Evolutionary conservation across 1,140 invertebrate genomes (phyloP).

Genomic region (Acyrthosiphon pisum): DNA sequence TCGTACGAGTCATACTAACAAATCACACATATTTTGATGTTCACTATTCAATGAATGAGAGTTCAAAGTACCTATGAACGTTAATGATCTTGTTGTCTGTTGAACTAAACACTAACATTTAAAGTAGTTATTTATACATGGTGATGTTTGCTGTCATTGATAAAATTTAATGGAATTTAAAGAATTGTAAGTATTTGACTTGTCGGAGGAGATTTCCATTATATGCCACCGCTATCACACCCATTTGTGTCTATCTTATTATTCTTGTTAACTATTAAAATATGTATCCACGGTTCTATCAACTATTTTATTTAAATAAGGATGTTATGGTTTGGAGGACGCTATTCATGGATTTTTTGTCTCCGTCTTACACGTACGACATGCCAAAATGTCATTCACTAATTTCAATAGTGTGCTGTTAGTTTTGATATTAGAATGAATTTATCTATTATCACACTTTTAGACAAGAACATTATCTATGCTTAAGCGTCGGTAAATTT

Average conservation of each 20-base stretch:
- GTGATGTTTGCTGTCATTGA: neutral
- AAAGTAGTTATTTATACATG: neutral
- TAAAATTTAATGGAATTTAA: conserved; percentile 31
- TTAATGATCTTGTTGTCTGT: conserved; percentile 22
- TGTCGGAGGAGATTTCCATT: neutral
- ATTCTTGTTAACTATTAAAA: neutral
- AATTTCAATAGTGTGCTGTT: no score
- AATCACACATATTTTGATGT: neutral
- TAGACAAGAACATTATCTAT: no score
- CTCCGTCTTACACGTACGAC: no score
- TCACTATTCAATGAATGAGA: conserved; percentile 11
- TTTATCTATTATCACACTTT: no score
- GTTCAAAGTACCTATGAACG: conserved; percentile 25
- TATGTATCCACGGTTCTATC: neutral
- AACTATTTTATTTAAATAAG: neutral
- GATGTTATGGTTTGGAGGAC: neutral
- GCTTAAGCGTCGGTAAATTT: no score
- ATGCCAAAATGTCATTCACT: no score
- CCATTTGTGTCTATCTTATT: neutral
- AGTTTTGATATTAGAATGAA: no score
- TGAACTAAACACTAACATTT: neutral
- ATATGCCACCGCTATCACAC: neutral
- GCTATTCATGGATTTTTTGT: no score
- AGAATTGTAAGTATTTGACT: neutral
- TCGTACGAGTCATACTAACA: neutral